phyloP scores from a whole-genome alignment of 2,888 invertebrate genomes.

The Lasiommata megera region DNA sequence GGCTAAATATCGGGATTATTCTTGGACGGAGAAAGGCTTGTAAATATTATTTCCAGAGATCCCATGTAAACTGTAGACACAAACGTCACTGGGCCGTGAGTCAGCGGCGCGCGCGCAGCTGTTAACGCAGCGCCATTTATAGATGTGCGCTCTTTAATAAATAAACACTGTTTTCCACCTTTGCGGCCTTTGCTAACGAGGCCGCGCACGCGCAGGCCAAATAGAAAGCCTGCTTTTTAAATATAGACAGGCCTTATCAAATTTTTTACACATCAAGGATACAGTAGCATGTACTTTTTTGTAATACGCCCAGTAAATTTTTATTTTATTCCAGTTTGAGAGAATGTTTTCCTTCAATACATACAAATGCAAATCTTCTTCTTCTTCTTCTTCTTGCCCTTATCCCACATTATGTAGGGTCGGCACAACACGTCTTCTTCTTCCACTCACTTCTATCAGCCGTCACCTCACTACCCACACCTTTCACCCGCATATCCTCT shows the following conservation, averaged over 20 bases:
- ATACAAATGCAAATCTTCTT: too few species aligned
- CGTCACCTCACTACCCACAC: too few species aligned
- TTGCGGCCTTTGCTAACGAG: constrained; percentile 30
- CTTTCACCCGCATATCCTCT: too few species aligned
- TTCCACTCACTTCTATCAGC: too few species aligned
- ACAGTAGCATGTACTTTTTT: not conserved
- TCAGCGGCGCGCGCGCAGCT: constrained; percentile 49
- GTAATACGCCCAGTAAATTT: not conserved
- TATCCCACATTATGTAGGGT: too few species aligned
- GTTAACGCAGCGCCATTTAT: constrained; percentile 57
- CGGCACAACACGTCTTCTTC: too few species aligned
- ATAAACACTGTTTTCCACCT: constrained; percentile 25
- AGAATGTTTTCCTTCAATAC: too few species aligned
- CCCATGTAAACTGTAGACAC: constrained; percentile 39
- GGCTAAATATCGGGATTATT: too few species aligned
- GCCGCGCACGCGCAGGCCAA: constrained; percentile 21
- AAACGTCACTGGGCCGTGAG: constrained; percentile 44
- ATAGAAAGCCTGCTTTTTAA: constrained; percentile 19
- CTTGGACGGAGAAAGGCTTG: not conserved
- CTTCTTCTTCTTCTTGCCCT: too few species aligned
- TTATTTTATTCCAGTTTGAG: too few species aligned
- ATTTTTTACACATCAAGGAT: not conserved
- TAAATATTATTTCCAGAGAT: not conserved
- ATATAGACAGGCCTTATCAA: not conserved
- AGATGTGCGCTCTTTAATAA: constrained; percentile 39